A percentile compares a stretch with the other conserved stretches of the same genome.
phyloP scores from a whole-genome alignment of 2,797 vertebrate species.

The Microcaecilia unicolor region DNA sequence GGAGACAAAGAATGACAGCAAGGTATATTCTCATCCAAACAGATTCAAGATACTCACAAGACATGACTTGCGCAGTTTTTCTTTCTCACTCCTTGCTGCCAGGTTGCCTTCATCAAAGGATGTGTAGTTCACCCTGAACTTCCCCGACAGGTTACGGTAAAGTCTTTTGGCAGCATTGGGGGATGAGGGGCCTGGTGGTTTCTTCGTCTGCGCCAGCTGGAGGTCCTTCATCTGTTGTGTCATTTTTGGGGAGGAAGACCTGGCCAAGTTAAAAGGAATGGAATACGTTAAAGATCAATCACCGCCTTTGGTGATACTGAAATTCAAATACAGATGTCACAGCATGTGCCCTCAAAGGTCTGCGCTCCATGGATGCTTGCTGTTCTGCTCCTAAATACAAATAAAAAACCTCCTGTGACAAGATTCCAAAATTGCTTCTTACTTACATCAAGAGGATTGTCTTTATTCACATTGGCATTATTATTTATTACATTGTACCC shows the following conservation, averaged over 20 bases:
- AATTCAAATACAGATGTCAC: too few relatives aligned
- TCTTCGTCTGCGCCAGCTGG: slow-evolving; percentile 61
- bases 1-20: not conserved
- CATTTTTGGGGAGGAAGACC: slow-evolving; percentile 81
- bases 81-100: slow-evolving; percentile 68
- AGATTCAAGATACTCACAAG: slow-evolving; percentile 55
- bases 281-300: not conserved
- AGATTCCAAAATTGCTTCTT: too few relatives aligned
- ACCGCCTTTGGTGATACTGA: too few relatives aligned
- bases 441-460: too few relatives aligned
- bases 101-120: slow-evolving; percentile 67
- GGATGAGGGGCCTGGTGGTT: slow-evolving; percentile 68
- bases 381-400: too few relatives aligned
- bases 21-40: fast-evolving
- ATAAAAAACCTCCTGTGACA: too few relatives aligned
- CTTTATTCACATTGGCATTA: too few relatives aligned
- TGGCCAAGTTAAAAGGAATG: slow-evolving; percentile 17
- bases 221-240: slow-evolving; percentile 73
- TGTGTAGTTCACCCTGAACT: slow-evolving; percentile 75
- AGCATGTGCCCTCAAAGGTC: too few relatives aligned
- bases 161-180: slow-evolving; percentile 81
- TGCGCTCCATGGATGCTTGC: too few relatives aligned
- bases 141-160: slow-evolving; percentile 87
- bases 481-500: too few relatives aligned
- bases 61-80: slow-evolving; percentile 73